Conservation (phyloP, 2,113 vertebrate genomes). For the Amia ocellicauda region DNA sequence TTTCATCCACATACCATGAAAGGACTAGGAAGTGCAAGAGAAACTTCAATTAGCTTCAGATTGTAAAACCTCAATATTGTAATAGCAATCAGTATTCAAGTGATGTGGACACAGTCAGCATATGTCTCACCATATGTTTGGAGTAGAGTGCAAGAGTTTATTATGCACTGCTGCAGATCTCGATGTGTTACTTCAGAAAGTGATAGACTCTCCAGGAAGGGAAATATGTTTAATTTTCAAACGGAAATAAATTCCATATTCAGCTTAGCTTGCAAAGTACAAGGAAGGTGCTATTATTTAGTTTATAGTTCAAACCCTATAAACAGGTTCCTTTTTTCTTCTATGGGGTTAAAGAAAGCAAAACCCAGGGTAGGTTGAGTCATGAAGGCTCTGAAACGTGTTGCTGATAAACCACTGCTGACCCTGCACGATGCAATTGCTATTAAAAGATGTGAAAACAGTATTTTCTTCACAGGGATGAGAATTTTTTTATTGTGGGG, state of each 20-base stretch:
- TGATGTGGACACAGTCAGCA: conserved; percentile 37
- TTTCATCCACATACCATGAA: background rate
- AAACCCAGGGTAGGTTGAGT: too few species aligned
- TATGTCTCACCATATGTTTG: conserved; percentile 50
- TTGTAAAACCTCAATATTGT: conserved; percentile 33
- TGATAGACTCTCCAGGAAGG: conserved; percentile 10
- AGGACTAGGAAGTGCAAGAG: background rate
- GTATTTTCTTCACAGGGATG: too few species aligned
- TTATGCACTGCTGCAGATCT: conserved; percentile 30
- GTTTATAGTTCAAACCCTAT: too few species aligned
- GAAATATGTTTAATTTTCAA: conserved; percentile 9
- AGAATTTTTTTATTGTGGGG: too few species aligned
- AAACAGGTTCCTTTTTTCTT: too few species aligned
- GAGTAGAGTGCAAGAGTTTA: conserved; percentile 33
- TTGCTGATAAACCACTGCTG: too few species aligned
- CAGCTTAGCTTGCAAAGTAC: too few species aligned
- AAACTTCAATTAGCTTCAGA: conserved; percentile 15
- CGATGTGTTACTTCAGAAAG: conserved; percentile 26
- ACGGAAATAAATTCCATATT: background rate
- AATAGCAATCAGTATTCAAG: conserved; percentile 47
- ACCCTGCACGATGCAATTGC: too few species aligned
- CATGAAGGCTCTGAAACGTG: too few species aligned
- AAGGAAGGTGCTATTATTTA: too few species aligned
- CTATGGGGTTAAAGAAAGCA: too few species aligned
- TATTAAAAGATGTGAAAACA: too few species aligned